These are phyloP conservation scores for Heteropelma amictum DNA, from an alignment of 2,888 invertebrate genomes.

Conservation along the genomic window DNA sequence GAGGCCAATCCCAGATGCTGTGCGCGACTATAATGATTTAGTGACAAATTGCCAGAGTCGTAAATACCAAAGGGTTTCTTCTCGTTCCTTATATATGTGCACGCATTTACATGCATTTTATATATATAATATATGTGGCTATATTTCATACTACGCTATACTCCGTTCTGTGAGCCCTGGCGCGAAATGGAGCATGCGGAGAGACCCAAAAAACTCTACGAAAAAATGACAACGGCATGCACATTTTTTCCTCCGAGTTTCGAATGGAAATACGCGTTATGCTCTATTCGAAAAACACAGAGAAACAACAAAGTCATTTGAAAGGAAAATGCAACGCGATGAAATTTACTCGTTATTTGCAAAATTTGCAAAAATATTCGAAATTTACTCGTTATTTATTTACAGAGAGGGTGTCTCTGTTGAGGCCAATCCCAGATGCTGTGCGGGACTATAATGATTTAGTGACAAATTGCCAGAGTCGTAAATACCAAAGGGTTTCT, in stretches of 20 bases:
- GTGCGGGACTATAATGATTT: constrained; percentile 69
- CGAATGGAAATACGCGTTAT: too few species aligned
- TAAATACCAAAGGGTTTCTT: constrained; percentile 60
- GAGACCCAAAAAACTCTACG: background rate
- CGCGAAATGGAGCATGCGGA: background rate
- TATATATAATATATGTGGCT: constrained; percentile 1
- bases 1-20: constrained; percentile 38
- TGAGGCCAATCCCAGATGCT: constrained; percentile 34
- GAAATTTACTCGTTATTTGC: constrained; percentile 20
- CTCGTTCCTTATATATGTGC: background rate
- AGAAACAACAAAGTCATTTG: too few species aligned
- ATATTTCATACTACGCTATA: background rate
- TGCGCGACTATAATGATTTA: constrained; percentile 70
- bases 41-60: constrained; percentile 67
- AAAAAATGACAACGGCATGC: too few species aligned
- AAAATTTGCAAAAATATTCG: too few species aligned
- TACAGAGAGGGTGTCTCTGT: too few species aligned
- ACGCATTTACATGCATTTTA: background rate
- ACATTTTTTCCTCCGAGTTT: too few species aligned
- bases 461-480: constrained; percentile 68
- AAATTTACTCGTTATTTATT: too few species aligned
- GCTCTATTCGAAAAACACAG: too few species aligned
- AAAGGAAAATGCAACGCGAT: background rate
- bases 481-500: constrained; percentile 61
- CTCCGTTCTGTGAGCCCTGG: background rate